These are phyloP conservation scores for Syngnathoides biaculeatus DNA, from an alignment of 2,113 vertebrate genomes.

Conservation along the genomic window DNA sequence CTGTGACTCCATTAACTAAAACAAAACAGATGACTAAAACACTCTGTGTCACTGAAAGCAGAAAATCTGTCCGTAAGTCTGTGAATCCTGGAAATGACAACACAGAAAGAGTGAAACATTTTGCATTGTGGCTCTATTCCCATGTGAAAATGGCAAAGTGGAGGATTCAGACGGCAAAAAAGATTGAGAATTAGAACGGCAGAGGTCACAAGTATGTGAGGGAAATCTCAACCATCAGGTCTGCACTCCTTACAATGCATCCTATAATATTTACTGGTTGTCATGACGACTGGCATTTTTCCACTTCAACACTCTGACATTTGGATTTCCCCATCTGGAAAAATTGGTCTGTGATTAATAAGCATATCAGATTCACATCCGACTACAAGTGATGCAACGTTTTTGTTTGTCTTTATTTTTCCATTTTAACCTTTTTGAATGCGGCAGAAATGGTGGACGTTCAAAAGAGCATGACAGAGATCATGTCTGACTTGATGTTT, in stretches of 20 bases:
- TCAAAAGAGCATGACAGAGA: neutral
- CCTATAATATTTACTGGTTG: conserved; percentile 50
- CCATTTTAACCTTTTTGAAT: neutral
- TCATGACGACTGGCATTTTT: conserved; percentile 38
- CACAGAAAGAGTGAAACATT: neutral
- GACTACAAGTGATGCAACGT: conserved; percentile 16
- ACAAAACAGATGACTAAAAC: neutral
- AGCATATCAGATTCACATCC: conserved; percentile 26
- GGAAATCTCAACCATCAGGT: conserved; percentile 9
- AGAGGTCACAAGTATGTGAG: conserved; percentile 18
- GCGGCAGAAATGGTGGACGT: conserved; percentile 5
- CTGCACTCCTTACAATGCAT: conserved; percentile 21
- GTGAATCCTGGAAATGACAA: neutral
- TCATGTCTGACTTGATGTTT: neutral
- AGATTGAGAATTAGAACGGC: conserved; percentile 9
- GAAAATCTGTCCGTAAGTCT: neutral
- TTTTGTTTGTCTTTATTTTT: conserved; percentile 2
- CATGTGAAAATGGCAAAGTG: neutral
- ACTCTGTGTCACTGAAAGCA: neutral
- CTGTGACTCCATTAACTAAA: too few relatives aligned
- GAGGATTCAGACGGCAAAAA: neutral
- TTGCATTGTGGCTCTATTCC: neutral
- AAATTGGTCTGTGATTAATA: conserved; percentile 22
- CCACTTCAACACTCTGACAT: conserved; percentile 25
- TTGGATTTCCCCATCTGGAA: conserved; percentile 43